Evolutionary conservation across 1,140 invertebrate species (phyloP).

Genomic region (Chrysoperla carnea): DNA sequence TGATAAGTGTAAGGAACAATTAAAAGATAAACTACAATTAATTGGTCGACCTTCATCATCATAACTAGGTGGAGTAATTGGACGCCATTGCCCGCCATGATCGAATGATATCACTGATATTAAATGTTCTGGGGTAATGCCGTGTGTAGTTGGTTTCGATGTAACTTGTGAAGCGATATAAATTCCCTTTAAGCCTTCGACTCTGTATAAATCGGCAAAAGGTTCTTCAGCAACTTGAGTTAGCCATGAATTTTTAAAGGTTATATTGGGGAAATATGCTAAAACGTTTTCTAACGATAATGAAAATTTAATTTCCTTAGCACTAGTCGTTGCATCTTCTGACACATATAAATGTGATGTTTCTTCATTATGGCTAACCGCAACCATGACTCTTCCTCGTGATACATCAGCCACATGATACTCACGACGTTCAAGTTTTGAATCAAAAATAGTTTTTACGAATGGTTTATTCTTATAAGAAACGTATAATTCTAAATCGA

Average conservation of each 20-base stretch:
- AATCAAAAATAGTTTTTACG: conserved; percentile 53
- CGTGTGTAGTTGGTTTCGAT: conserved; percentile 25
- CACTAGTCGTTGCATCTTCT: conserved; percentile 32
- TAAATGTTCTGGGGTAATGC: conserved; percentile 53
- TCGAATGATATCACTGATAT: conserved; percentile 74
- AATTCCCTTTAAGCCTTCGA: conserved; percentile 69
- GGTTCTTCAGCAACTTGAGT: conserved; percentile 60
- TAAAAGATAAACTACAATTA: conserved; percentile 37
- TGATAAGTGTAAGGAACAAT: conserved; percentile 70
- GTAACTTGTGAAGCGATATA: conserved; percentile 73
- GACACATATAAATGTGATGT: conserved; percentile 64
- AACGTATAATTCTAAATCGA: conserved; percentile 53
- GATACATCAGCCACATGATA: conserved; percentile 74
- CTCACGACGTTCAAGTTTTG: conserved; percentile 40
- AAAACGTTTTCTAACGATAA: conserved; percentile 67
- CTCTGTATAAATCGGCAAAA: conserved; percentile 80
- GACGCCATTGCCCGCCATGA: conserved; percentile 66
- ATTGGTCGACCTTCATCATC: conserved; percentile 46
- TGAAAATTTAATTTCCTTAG: conserved; percentile 43
- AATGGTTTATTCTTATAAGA: conserved; percentile 56
- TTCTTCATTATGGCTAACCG: conserved; percentile 59
- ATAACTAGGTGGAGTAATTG: conserved; percentile 42
- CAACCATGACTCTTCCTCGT: conserved; percentile 60
- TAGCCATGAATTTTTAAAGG: conserved; percentile 66
- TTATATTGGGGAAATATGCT: conserved; percentile 64